Evolutionary conservation across 2,797 vertebrate genomes (phyloP).

Genomic region (Sparus aurata): DNA sequence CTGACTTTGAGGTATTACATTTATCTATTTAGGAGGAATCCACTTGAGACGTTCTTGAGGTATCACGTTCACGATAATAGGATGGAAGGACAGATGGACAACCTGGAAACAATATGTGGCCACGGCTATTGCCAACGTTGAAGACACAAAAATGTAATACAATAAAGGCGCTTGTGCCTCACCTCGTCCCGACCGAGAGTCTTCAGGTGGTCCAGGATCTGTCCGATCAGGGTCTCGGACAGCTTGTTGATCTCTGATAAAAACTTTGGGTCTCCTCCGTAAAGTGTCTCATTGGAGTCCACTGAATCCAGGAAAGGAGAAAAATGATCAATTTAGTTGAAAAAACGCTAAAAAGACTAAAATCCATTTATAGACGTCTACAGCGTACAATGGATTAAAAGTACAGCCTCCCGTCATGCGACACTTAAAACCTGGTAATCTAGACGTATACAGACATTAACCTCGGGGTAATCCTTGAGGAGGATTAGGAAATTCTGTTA

Average conservation of each 20-base stretch:
- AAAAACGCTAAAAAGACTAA: background rate
- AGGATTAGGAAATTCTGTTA: background rate
- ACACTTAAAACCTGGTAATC: background rate
- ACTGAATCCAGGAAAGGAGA: conserved; percentile 80
- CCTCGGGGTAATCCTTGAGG: background rate
- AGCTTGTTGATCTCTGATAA: conserved; percentile 94
- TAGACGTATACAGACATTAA: background rate
- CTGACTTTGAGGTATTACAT: too few species aligned
- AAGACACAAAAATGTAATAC: too few species aligned
- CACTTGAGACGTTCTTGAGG: too few species aligned
- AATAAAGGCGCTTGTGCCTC: conserved; percentile 21
- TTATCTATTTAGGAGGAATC: too few species aligned
- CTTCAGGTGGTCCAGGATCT: conserved; percentile 97
- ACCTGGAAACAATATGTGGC: too few species aligned
- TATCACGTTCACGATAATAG: too few species aligned
- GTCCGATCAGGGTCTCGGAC: conserved; percentile 94
- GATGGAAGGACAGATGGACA: too few species aligned
- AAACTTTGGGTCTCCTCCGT: conserved; percentile 97
- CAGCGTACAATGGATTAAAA: background rate
- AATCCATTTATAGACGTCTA: background rate
- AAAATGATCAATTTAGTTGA: background rate
- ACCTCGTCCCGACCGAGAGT: conserved; percentile 94
- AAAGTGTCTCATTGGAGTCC: conserved; percentile 96
- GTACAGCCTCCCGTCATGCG: background rate
- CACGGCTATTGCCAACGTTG: too few species aligned